Percentiles rank a stretch among this genome's conserved stretches.
These are phyloP conservation scores for Leptinotarsa juncta DNA, from an alignment of 2,888 invertebrate species.

Conservation along the genomic window DNA sequence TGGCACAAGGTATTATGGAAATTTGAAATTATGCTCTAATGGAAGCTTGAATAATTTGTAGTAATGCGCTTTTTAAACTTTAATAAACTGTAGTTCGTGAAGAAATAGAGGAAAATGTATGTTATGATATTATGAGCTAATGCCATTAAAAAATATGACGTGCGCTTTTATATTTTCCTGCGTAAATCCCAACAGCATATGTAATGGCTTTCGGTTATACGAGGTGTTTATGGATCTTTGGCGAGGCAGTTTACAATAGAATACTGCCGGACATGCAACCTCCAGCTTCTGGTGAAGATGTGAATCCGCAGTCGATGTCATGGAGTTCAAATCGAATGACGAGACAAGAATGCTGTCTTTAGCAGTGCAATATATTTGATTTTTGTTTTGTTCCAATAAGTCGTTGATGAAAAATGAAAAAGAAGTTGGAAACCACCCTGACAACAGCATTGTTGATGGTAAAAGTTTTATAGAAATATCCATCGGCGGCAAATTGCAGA, in stretches of 20 bases:
- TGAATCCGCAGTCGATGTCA: too few species aligned
- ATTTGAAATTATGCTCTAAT: conserved; percentile 12
- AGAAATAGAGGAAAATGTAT: conserved; percentile 5
- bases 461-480: too few species aligned
- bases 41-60: conserved; percentile 10
- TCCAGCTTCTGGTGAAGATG: neutral
- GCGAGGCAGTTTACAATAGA: neutral
- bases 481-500: too few species aligned
- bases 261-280: neutral
- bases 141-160: neutral
- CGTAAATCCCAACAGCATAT: neutral
- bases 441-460: too few species aligned
- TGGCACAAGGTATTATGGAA: neutral
- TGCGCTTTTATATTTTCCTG: neutral
- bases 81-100: conserved; percentile 11
- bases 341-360: too few species aligned
- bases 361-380: too few species aligned
- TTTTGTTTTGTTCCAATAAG: too few species aligned
- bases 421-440: too few species aligned
- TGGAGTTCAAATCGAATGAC: too few species aligned
- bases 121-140: neutral
- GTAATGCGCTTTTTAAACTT: conserved; percentile 13
- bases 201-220: neutral
- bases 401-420: too few species aligned
- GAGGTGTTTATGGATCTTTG: neutral